Base-by-base conservation (phyloP, 2,888 invertebrate genomes). In the Meliscaeva auricollis region DNA sequence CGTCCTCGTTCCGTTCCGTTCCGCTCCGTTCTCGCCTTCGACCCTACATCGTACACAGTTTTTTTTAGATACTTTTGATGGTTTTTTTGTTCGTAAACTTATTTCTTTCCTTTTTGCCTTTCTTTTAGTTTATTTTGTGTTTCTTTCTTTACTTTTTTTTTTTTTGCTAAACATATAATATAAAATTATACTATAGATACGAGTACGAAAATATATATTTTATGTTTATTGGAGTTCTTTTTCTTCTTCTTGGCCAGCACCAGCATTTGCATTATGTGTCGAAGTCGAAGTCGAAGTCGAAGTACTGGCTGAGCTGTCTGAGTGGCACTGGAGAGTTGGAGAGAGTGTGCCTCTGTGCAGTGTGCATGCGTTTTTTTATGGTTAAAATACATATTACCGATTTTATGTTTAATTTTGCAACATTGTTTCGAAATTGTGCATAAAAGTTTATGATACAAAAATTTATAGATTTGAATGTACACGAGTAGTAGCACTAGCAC, bases 401-500 rank as follows among this genome's bases (percentile, higher is more conserved):
- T 85, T 85, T 85, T 85, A 85, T 85, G 85, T 81, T 81, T 85
- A 85, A 85, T 85, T 85, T 85, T 77, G 85, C 85, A 85, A 85
- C 85, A 77, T 85, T 85, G 85, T 85, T 85, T 85, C 73, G 58
- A 58, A 81, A 81, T 81, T 85, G 66, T 64, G 76, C 81, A 81
- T 81, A 76, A 85, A 85, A 85, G 81, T 85, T 85, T 81, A 85
- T 85, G 69, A 69, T 81, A 85, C 76, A 69, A 85, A 85, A 66
- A 81, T 85, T 81, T 85, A 85, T 85, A 81, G 85, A 85, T 85
- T 85, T 81, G 81, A 76, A 85, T 81, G 62, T 75, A 68, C 11
- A 9, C 38, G 13, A 38, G 13, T 30, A 17, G 52, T 22, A 15
- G 73, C 30, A 54, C 52, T 26, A 54, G 30, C 26, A 26, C n/a